Conservation (phyloP, 2,113 vertebrate species). For the Nanger granti region DNA sequence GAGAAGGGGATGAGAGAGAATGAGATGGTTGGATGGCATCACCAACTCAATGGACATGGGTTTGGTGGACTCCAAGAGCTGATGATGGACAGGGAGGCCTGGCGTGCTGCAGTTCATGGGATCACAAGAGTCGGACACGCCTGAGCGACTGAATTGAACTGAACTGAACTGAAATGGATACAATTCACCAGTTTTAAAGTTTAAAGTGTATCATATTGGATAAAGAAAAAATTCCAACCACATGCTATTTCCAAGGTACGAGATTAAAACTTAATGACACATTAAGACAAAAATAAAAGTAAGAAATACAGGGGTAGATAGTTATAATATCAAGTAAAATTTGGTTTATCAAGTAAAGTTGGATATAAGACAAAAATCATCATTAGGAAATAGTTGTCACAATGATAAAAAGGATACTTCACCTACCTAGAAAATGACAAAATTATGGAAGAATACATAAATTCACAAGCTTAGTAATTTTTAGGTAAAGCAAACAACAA, state of each 20-base stretch:
- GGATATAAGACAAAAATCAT: background rate
- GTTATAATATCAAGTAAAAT: background rate
- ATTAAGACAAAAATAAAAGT: background rate
- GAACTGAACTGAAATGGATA: background rate
- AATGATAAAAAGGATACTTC: background rate
- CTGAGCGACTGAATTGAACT: no score
- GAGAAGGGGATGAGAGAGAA: no score
- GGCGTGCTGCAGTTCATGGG: no score
- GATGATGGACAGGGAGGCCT: no score
- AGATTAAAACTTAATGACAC: background rate
- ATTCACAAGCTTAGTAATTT: background rate
- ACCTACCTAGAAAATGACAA: background rate
- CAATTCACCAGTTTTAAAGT: background rate
- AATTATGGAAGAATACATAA: background rate
- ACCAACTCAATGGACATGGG: no score
- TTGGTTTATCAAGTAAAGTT: background rate
- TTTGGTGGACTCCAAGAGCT: no score
- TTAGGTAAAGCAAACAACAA: background rate
- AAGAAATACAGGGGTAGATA: background rate
- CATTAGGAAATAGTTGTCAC: background rate
- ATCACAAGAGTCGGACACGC: no score
- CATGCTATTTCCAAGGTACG: background rate
- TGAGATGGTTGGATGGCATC: no score
- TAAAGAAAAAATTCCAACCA: background rate
- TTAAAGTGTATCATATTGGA: background rate